Conservation (phyloP, 2,888 invertebrate species). For the Caenorhabditis virilis region DNA sequence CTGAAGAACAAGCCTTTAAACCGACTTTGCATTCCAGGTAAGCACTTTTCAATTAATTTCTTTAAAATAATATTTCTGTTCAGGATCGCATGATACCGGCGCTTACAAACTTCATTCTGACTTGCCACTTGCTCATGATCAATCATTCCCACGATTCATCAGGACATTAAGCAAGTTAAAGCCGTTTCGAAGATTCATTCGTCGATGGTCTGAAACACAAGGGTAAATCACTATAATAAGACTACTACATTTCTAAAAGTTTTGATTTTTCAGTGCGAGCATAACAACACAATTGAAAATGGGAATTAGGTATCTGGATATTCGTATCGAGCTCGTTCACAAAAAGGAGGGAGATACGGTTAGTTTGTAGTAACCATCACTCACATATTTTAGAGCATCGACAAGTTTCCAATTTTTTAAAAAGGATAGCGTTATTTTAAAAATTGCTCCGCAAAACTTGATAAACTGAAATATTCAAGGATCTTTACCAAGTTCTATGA, state of each 20-base stretch:
- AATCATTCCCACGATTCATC: slow-evolving; percentile 17
- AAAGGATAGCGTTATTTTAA: no score
- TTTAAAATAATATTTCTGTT: no score
- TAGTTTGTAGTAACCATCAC: neutral
- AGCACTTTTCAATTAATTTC: neutral
- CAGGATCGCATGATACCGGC: slow-evolving; percentile 52
- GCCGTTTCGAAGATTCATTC: slow-evolving; percentile 24
- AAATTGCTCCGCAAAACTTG: no score
- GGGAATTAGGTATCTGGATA: slow-evolving; percentile 53
- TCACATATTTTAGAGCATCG: no score
- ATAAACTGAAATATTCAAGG: no score
- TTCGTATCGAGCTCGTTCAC: slow-evolving; percentile 40
- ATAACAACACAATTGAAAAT: slow-evolving; percentile 24
- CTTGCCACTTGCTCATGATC: slow-evolving; percentile 47
- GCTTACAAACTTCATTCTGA: slow-evolving; percentile 34
- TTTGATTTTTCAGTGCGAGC: slow-evolving; percentile 20
- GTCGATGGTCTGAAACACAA: slow-evolving; percentile 53
- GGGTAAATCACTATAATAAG: slow-evolving; percentile 14
- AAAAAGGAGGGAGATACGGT: neutral
- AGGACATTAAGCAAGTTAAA: slow-evolving; percentile 6
- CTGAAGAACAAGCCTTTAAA: slow-evolving; percentile 28
- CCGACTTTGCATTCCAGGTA: slow-evolving; percentile 45
- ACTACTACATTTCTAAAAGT: no score
- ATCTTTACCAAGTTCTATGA: no score
- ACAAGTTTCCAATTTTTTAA: no score